Percentiles rank a stretch among this genome's conserved stretches.
Evolutionary conservation across 1,140 invertebrate genomes (phyloP).

Genomic region (Trachelipus rathkii): DNA sequence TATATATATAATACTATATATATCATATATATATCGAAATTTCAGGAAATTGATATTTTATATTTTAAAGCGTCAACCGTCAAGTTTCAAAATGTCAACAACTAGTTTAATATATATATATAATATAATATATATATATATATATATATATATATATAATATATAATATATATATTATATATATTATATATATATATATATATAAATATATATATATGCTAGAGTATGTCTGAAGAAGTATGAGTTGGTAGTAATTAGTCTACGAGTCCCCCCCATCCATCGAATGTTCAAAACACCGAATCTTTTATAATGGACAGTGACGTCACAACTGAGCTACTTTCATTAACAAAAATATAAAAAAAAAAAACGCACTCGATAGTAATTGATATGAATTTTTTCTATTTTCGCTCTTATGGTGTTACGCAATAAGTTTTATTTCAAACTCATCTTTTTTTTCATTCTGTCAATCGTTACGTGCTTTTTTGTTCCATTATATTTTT

Average conservation of each 20-base stretch:
- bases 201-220: not conserved
- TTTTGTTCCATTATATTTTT: no score
- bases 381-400: constrained; percentile 3
- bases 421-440: no score
- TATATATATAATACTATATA: no score
- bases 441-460: no score
- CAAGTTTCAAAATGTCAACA: no score
- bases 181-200: constrained; percentile 3
- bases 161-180: not conserved
- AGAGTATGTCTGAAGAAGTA: no score
- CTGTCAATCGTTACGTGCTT: no score
- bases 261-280: not conserved
- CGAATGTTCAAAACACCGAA: not conserved
- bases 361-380: not conserved
- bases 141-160: constrained; percentile 6
- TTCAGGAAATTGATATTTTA: no score
- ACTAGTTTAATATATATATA: constrained; percentile 13
- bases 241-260: not conserved
- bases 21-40: no score
- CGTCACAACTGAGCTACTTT: not conserved
- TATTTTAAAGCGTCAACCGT: no score
- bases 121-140: not conserved
- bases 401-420: not conserved
- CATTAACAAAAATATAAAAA: not conserved
- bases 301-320: constrained; percentile 8